phyloP scores from a whole-genome alignment of 2,888 invertebrate species.

The Boloria euphrosyne region DNA sequence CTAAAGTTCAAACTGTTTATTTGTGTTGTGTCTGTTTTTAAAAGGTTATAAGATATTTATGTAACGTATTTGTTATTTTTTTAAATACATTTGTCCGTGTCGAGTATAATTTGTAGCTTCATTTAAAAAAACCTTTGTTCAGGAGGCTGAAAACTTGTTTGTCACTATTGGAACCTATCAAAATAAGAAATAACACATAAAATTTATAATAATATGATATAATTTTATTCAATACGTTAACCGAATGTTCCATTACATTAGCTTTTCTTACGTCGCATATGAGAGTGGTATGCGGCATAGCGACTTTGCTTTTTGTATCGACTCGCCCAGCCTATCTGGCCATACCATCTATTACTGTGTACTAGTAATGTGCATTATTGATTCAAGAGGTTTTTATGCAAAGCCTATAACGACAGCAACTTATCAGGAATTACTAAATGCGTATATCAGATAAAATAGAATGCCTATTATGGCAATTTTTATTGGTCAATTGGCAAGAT shows the following conservation, averaged over 20 bases:
- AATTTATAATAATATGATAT: too few relatives aligned
- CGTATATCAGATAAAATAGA: slow-evolving; percentile 15
- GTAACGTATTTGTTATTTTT: too few relatives aligned
- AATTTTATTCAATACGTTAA: slow-evolving; percentile 6
- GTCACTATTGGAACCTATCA: too few relatives aligned
- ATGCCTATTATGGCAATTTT: slow-evolving; percentile 18
- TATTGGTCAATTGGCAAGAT: slow-evolving; percentile 29
- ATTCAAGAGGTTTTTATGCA: slow-evolving; percentile 34
- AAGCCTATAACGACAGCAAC: slow-evolving; percentile 26
- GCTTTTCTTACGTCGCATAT: slow-evolving; percentile 18
- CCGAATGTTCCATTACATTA: slow-evolving; percentile 16
- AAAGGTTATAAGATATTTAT: too few relatives aligned
- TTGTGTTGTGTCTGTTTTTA: too few relatives aligned
- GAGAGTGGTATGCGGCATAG: slow-evolving; percentile 33
- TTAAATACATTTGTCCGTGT: too few relatives aligned
- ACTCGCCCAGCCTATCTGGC: slow-evolving; percentile 23
- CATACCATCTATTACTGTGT: slow-evolving; percentile 39
- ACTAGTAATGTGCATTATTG: slow-evolving; percentile 41
- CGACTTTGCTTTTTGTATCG: slow-evolving; percentile 26
- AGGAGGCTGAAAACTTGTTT: too few relatives aligned
- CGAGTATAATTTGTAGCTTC: too few relatives aligned
- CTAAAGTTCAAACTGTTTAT: too few relatives aligned
- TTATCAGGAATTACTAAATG: slow-evolving; percentile 21
- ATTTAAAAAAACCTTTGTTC: too few relatives aligned
- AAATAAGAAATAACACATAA: too few relatives aligned